phyloP scores from a whole-genome alignment of 2,888 invertebrate species.

The Apeira syringaria region DNA sequence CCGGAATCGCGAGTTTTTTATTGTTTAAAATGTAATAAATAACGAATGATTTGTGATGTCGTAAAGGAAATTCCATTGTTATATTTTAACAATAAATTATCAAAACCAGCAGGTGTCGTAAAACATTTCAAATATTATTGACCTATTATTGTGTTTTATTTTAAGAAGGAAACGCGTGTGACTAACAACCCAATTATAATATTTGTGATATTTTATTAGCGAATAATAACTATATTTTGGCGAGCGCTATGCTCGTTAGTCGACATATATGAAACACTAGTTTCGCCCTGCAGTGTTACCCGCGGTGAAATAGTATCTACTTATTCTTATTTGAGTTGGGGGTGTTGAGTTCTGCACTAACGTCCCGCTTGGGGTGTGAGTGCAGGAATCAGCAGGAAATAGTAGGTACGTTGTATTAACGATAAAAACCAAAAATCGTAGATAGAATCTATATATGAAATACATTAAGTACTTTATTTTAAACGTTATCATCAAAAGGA shows the following conservation, averaged over 20 bases:
- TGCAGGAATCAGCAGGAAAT: too few relatives aligned
- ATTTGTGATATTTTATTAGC: constrained; percentile 5
- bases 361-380: too few relatives aligned
- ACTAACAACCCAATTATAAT: constrained; percentile 21
- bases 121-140: constrained; percentile 25
- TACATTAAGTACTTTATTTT: too few relatives aligned
- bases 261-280: too few relatives aligned
- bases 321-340: too few relatives aligned
- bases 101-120: constrained; percentile 30
- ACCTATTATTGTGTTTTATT: constrained; percentile 25
- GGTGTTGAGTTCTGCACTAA: too few relatives aligned
- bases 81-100: constrained; percentile 34
- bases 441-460: too few relatives aligned
- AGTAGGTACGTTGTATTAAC: too few relatives aligned
- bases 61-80: constrained; percentile 32
- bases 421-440: too few relatives aligned
- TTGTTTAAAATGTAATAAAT: constrained; percentile 28
- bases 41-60: constrained; percentile 34
- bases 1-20: constrained; percentile 16
- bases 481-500: too few relatives aligned
- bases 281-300: too few relatives aligned
- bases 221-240: neutral
- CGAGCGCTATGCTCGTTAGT: neutral
- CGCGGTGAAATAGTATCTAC: too few relatives aligned
- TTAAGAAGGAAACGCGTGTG: constrained; percentile 11